Base-by-base conservation (phyloP, 1,140 invertebrate species). In the Piezodorus guildinii region DNA sequence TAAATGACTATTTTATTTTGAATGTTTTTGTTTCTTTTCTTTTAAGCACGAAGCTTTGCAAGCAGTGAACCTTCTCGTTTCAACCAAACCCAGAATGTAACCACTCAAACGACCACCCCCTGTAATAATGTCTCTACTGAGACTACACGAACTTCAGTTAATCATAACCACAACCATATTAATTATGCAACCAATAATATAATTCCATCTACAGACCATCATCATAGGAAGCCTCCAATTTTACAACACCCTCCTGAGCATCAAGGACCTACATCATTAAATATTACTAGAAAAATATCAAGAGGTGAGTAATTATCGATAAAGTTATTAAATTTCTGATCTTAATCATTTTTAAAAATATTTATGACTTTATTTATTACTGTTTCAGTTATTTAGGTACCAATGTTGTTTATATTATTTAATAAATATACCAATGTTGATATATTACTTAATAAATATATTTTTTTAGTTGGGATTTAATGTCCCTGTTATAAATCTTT, bases 141-240 rank as follows among this genome's bases (percentile, higher is more conserved):
- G 73, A n/a, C 75, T 25, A 60, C 62, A 75, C 72, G 72, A 75
- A 45, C 65, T 69, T 30, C 76, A 25, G 15, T 16, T 14, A 56
- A 15, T 56, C 17, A 25, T 25, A 56, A 56, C 15, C 52, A 56
- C 46, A 49, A 49, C 16, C 46, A 49, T n/a, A 49, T 19, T 56
- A 56, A 25, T 15, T 56, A 56, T 25, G 5, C 52, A 23, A 5
- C 23, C 14, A 56, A 15, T 25, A 56, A 56, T 25, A 14, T 56
- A 1, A 19, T 23, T 21, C 15, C 52, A 23, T 16, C 52, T 56
- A 6, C 52, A 15, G 52, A 56, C 19, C 56, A 69, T 9, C 72
- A 72, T 34, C 62, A 63, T 34, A 63, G 52, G 30, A 63, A 63
- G 43, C 62, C 62, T 43, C 60, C 60, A 19, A n/a, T 25, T 61